Evolutionary conservation across 2,888 invertebrate genomes (phyloP).

Genomic region (Troides aeacus): DNA sequence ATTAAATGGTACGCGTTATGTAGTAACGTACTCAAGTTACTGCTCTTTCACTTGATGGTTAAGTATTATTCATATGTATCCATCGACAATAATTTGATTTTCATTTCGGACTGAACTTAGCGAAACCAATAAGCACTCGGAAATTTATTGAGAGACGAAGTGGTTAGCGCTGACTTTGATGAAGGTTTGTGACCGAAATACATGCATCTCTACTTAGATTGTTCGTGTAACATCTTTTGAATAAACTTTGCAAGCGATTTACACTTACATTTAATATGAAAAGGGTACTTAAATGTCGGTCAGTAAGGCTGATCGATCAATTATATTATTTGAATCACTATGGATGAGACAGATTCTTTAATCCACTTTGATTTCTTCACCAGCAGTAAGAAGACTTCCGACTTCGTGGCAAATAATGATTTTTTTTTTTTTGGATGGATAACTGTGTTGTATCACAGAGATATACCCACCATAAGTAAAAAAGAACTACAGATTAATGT

Average conservation of each 20-base stretch:
- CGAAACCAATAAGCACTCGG: conserved; percentile 7
- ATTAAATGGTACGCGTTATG: too few relatives aligned
- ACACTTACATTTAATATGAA: neutral
- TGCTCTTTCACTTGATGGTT: neutral
- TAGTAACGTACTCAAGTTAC: neutral
- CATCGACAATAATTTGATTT: conserved; percentile 12
- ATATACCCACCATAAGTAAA: too few relatives aligned
- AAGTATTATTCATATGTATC: neutral
- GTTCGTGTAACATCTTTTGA: conserved; percentile 1
- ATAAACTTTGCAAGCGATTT: neutral
- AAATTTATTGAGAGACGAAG: conserved; percentile 8
- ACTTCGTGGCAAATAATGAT: too few relatives aligned
- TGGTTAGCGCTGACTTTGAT: conserved; percentile 18
- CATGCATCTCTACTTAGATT: conserved; percentile 15
- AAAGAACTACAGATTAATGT: too few relatives aligned
- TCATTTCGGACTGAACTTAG: conserved; percentile 6
- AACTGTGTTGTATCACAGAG: too few relatives aligned
- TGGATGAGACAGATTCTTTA: too few relatives aligned
- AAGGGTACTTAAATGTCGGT: neutral
- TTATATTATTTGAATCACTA: too few relatives aligned
- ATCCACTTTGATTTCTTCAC: too few relatives aligned
- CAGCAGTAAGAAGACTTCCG: too few relatives aligned
- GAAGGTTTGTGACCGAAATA: conserved; percentile 18
- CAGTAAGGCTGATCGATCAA: too few relatives aligned
- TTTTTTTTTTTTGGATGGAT: too few relatives aligned